phyloP scores from a whole-genome alignment of 2,113 vertebrate genomes.

The Spermophilus dauricus region DNA sequence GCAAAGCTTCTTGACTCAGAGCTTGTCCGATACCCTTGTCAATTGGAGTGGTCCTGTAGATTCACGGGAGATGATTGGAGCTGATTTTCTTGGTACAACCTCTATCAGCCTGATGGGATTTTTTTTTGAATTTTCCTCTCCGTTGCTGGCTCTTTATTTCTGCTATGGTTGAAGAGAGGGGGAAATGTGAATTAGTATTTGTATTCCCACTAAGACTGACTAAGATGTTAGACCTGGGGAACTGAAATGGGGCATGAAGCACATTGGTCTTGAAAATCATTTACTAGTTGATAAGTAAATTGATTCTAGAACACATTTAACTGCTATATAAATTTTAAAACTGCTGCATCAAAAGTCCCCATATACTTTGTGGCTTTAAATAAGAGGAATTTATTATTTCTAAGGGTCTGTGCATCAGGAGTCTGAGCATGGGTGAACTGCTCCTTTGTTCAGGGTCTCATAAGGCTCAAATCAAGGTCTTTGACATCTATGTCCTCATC shows the following conservation, averaged over 20 bases:
- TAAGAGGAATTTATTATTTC: not conserved
- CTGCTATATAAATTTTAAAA: not conserved
- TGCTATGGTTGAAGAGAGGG: conserved; percentile 5
- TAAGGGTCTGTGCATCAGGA: not conserved
- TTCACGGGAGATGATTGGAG: not conserved
- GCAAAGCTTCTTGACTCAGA: not conserved
- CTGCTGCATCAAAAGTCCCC: not conserved
- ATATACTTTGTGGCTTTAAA: not conserved
- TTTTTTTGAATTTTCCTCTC: too few relatives aligned
- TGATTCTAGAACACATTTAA: not conserved
- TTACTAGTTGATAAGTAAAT: not conserved
- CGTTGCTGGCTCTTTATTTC: conserved; percentile 64
- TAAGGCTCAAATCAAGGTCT: not conserved
- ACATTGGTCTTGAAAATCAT: not conserved
- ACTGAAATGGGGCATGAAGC: not conserved
- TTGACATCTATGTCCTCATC: not conserved
- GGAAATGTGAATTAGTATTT: conserved; percentile 4
- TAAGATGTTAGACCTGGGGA: not conserved
- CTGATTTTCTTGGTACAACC: conserved; percentile 35
- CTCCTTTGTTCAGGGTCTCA: not conserved
- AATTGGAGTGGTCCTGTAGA: not conserved
- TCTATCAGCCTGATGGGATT: too few relatives aligned
- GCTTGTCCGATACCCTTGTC: not conserved
- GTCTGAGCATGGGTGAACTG: not conserved
- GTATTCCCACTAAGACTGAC: not conserved